Evolutionary conservation across 2,113 vertebrate genomes (phyloP).

Genomic region (Coturnix japonica): DNA sequence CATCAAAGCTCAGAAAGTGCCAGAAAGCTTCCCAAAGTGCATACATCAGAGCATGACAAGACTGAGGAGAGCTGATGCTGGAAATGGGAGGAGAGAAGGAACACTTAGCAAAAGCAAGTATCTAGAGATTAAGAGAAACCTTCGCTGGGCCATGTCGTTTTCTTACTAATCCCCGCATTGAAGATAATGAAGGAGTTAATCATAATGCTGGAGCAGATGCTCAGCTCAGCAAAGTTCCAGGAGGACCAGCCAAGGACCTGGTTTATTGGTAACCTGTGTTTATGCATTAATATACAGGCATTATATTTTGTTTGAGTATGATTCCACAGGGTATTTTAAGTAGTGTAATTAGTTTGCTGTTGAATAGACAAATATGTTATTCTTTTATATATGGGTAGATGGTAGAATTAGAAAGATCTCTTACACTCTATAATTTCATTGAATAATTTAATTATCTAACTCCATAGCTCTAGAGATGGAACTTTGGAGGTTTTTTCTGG

Average conservation of each 20-base stretch:
- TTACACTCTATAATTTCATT: background rate
- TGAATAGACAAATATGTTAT: background rate
- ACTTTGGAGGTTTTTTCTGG: background rate
- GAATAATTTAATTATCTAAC: background rate
- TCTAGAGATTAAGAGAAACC: background rate
- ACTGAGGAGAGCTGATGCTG: background rate
- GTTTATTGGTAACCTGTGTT: background rate
- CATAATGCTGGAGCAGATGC: background rate
- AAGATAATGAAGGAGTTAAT: background rate
- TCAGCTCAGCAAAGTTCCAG: background rate
- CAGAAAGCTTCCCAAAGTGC: background rate
- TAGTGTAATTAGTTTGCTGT: slow-evolving; percentile 17
- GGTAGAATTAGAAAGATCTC: background rate
- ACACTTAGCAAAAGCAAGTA: background rate
- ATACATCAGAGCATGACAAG: background rate
- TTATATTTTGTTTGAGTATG: background rate
- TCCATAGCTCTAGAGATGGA: background rate
- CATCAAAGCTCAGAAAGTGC: background rate
- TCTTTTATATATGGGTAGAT: background rate
- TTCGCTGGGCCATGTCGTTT: background rate
- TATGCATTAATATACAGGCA: slow-evolving; percentile 26
- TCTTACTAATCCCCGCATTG: background rate
- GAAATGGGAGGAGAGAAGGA: background rate
- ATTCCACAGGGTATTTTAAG: background rate
- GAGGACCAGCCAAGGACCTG: background rate